phyloP scores from a whole-genome alignment of 1,140 invertebrate species.

The Caenorhabditis brenneri region DNA sequence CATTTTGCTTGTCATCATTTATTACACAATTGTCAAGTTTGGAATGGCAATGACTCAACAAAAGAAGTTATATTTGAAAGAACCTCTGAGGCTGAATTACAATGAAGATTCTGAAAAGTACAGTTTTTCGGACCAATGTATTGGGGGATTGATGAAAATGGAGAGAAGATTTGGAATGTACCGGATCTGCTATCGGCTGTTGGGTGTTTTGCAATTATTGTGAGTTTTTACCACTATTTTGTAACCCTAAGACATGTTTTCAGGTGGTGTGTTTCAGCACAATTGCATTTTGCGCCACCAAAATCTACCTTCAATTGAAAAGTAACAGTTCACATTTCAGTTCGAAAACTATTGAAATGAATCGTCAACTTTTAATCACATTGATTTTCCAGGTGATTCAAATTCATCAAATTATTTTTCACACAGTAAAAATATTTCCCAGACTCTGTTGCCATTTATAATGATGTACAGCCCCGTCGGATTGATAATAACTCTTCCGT shows the following conservation, averaged over 20 bases:
- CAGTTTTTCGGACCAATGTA: neutral
- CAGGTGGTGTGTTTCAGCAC: too few species aligned
- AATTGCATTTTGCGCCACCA: too few species aligned
- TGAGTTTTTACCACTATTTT: neutral
- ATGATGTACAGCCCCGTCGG: slow-evolving; percentile 11
- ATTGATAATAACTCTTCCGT: neutral
- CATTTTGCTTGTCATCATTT: neutral
- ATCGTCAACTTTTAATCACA: too few species aligned
- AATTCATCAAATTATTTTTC: too few species aligned
- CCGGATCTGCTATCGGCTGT: neutral
- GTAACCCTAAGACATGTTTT: too few species aligned
- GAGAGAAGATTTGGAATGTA: neutral
- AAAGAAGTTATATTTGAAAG: neutral
- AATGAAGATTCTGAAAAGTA: neutral
- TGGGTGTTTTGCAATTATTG: neutral
- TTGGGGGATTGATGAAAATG: neutral
- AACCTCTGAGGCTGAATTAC: neutral
- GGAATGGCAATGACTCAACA: neutral
- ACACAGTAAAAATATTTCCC: too few species aligned
- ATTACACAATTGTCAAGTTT: neutral
- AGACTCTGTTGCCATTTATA: neutral
- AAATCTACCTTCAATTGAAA: too few species aligned
- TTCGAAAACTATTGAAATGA: too few species aligned
- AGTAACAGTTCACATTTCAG: too few species aligned
- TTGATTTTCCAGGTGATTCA: too few species aligned